These are phyloP conservation scores for Copsychus sechellarum DNA, from an alignment of 2,113 vertebrate genomes.

Conservation along the genomic window DNA sequence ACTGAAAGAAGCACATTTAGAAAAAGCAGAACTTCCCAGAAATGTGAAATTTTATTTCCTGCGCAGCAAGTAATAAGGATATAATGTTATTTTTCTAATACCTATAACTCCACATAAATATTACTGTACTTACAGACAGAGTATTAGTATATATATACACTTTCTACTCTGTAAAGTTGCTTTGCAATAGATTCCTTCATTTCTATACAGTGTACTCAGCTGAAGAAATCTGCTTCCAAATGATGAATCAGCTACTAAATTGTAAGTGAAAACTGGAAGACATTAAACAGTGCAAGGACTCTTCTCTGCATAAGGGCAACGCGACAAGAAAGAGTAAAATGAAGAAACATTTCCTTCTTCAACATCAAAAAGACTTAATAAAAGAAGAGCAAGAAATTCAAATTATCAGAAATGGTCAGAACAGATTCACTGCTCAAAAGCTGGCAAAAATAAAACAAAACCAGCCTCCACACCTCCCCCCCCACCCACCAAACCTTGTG, in stretches of 20 bases:
- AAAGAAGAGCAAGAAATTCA: background rate
- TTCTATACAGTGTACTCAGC: background rate
- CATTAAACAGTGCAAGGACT: background rate
- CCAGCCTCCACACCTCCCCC: background rate
- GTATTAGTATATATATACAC: background rate
- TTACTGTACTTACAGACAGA: background rate
- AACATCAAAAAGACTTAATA: background rate
- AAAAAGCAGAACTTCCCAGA: background rate
- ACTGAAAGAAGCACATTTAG: background rate
- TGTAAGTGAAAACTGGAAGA: background rate
- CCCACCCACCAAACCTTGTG: background rate
- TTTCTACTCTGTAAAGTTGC: constrained; percentile 14
- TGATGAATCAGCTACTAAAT: constrained; percentile 22
- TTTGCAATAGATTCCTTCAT: background rate
- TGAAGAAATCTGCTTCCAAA: constrained; percentile 35
- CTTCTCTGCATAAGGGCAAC: background rate
- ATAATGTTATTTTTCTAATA: background rate
- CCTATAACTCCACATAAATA: background rate
- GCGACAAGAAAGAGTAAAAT: background rate
- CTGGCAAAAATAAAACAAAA: background rate
- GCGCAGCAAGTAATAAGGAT: background rate
- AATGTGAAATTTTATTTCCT: constrained; percentile 2
- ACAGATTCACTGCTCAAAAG: background rate
- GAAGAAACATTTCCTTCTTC: background rate
- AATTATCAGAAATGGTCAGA: background rate